Evolutionary conservation across 2,797 vertebrate species (phyloP).

Genomic region (Meda fulgida): DNA sequence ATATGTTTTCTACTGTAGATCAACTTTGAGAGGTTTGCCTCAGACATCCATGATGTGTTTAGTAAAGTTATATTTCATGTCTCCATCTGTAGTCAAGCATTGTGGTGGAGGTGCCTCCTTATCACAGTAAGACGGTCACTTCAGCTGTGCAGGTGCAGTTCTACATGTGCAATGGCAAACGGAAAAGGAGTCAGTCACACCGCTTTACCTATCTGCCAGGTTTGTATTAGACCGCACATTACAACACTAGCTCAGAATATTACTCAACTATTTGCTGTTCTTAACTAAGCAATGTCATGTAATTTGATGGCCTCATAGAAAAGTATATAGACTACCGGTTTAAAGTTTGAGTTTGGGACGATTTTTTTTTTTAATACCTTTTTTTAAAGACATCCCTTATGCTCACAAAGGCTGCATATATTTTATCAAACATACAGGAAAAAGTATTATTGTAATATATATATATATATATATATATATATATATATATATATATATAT

Average conservation of each 20-base stretch:
- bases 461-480: too few relatives aligned
- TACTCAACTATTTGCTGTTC: background rate
- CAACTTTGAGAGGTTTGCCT: background rate
- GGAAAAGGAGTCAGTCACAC: conserved; percentile 98
- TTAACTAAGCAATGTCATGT: background rate
- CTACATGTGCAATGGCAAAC: conserved; percentile 97
- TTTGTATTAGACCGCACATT: conserved; percentile 64
- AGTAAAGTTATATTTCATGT: conserved; percentile 21
- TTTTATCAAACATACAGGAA: background rate
- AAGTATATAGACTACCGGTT: background rate
- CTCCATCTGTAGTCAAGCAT: conserved; percentile 83
- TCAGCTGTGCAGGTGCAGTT: conserved; percentile 96
- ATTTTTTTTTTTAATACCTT: too few relatives aligned
- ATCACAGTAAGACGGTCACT: conserved; percentile 93
- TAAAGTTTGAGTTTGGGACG: background rate
- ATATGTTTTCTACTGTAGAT: background rate
- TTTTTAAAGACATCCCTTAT: background rate
- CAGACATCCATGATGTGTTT: background rate
- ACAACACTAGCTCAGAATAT: background rate
- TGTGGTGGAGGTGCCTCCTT: conserved; percentile 93
- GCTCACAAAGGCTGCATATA: background rate
- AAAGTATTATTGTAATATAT: too few relatives aligned
- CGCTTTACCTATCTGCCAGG: conserved; percentile 98
- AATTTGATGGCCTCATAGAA: background rate
- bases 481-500: too few relatives aligned